Percentiles rank a stretch among this genome's conserved stretches.
Conservation (phyloP, 2,113 vertebrate genomes). For the Empidonax traillii region DNA sequence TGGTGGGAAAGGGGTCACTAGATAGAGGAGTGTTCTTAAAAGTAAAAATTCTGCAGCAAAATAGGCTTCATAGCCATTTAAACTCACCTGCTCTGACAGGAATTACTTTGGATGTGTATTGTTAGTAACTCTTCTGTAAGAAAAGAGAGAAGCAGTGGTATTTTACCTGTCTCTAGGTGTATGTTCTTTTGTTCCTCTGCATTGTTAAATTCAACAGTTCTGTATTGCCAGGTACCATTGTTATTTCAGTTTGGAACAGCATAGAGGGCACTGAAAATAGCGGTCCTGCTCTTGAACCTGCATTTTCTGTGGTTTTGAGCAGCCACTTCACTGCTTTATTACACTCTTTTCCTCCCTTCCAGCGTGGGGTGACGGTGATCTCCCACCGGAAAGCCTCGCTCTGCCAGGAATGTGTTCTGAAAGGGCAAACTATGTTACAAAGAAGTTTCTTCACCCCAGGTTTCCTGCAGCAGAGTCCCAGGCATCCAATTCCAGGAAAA, state of each 20-base stretch:
- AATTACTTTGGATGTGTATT: neutral
- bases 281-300: neutral
- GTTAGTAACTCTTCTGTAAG: neutral
- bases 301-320: neutral
- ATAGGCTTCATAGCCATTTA: neutral
- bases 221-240: neutral
- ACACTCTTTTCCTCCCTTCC: neutral
- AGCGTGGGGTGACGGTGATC: neutral
- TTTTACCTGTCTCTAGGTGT: neutral
- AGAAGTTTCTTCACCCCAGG: neutral
- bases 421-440: neutral
- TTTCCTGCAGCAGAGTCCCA: neutral
- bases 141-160: neutral
- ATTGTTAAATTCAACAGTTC: neutral
- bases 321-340: neutral
- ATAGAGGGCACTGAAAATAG: neutral
- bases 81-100: neutral
- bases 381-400: neutral
- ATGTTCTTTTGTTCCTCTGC: neutral
- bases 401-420: neutral
- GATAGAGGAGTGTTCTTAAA: neutral
- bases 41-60: neutral
- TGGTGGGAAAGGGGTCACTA: neutral
- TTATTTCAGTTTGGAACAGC: neutral
- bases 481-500: neutral